Percentiles rank a stretch among this genome's conserved stretches.
These are phyloP conservation scores for Amphilophus citrinellus DNA, from an alignment of 2,113 vertebrate species.

Conservation along the genomic window DNA sequence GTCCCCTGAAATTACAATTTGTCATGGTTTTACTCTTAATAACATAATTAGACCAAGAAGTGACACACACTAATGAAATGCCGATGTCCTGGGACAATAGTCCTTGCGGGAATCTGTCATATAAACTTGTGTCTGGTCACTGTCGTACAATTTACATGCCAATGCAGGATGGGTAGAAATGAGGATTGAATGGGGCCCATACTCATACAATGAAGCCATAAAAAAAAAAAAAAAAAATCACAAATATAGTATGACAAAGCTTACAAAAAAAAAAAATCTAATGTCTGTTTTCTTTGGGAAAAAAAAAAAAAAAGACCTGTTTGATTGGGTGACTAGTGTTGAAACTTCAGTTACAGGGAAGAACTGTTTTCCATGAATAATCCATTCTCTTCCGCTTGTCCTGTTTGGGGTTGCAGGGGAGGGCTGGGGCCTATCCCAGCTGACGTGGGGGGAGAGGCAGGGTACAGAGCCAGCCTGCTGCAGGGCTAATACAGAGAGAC, in stretches of 20 bases:
- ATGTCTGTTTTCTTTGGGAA: not conserved
- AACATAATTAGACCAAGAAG: constrained; percentile 60
- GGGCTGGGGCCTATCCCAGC: too few relatives aligned
- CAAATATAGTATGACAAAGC: not conserved
- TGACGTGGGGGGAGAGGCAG: too few relatives aligned
- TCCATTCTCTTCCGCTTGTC: too few relatives aligned
- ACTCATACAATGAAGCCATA: constrained; percentile 20
- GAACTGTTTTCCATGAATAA: not conserved
- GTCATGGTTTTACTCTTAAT: constrained; percentile 67
- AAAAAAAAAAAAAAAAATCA: constrained; percentile 4
- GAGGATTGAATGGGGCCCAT: constrained; percentile 4
- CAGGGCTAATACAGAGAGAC: too few relatives aligned
- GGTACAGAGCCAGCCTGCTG: too few relatives aligned
- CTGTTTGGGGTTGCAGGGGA: too few relatives aligned
- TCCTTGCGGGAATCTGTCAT: constrained; percentile 36
- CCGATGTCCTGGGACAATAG: constrained; percentile 49
- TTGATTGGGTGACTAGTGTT: constrained; percentile 19
- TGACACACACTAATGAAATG: constrained; percentile 65
- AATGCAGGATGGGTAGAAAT: constrained; percentile 43
- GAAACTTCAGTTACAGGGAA: constrained; percentile 33
- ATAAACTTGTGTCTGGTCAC: constrained; percentile 69
- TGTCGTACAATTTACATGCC: constrained; percentile 62
- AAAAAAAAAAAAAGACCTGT: constrained; percentile 9
- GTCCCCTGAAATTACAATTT: constrained; percentile 74
- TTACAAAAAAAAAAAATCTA: not conserved